phyloP scores from a whole-genome alignment of 2,797 vertebrate genomes.

The Semaprochilodus insignis region DNA sequence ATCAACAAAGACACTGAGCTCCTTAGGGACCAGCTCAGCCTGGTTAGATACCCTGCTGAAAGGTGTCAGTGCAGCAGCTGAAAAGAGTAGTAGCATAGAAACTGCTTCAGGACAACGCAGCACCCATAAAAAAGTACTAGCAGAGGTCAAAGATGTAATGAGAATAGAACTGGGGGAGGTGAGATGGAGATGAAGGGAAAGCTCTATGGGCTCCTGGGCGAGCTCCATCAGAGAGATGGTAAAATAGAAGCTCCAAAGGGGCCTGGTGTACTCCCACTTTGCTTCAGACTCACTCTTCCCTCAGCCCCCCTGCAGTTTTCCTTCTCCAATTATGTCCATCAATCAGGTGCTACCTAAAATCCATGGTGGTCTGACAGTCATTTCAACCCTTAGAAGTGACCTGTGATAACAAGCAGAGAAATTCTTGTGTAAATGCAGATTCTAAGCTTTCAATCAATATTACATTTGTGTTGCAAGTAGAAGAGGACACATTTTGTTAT shows the following conservation, averaged over 20 bases:
- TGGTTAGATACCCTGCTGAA: slow-evolving; percentile 30
- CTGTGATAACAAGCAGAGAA: not conserved
- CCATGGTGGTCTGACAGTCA: not conserved
- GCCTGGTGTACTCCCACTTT: not conserved
- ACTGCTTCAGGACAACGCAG: slow-evolving; percentile 32
- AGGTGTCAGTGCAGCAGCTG: slow-evolving; percentile 22
- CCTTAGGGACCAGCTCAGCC: slow-evolving; percentile 35
- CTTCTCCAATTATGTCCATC: not conserved
- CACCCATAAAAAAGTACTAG: slow-evolving; percentile 42
- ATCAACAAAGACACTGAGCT: slow-evolving; percentile 38
- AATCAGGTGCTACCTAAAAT: not conserved
- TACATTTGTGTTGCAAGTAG: not conserved
- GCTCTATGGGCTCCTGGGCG: slow-evolving; percentile 10
- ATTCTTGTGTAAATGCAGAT: not conserved
- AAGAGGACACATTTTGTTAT: not conserved
- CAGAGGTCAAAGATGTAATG: slow-evolving; percentile 49
- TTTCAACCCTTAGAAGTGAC: not conserved
- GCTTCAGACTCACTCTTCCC: not conserved
- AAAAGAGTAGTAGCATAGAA: slow-evolving; percentile 17
- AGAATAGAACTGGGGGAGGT: slow-evolving; percentile 43
- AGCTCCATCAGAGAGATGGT: slow-evolving; percentile 12
- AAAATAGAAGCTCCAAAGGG: slow-evolving; percentile 21
- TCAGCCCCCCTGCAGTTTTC: not conserved
- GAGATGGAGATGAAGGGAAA: slow-evolving; percentile 40
- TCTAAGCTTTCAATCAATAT: not conserved